Percentiles rank a stretch among this genome's conserved stretches.
Conservation (phyloP, 2,113 vertebrate species). For the Xenus cinereus region DNA sequence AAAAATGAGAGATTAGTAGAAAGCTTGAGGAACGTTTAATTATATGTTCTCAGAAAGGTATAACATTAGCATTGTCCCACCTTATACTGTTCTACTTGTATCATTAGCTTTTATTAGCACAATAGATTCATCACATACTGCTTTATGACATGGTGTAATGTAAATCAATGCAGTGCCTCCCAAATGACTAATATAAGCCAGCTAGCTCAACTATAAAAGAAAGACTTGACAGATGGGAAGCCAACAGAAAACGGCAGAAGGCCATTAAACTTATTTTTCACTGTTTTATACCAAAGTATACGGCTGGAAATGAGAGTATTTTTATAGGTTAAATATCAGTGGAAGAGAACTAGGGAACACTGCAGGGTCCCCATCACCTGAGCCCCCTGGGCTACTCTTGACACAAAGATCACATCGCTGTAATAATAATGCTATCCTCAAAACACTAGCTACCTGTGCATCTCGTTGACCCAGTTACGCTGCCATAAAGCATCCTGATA, state of each 20-base stretch:
- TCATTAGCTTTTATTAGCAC: constrained; percentile 67
- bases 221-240: constrained; percentile 53
- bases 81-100: constrained; percentile 47
- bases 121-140: constrained; percentile 15
- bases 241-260: constrained; percentile 29
- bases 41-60: not conserved
- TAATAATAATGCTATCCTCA: not conserved
- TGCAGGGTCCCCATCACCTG: not conserved
- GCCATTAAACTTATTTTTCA: constrained; percentile 22
- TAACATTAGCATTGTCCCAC: constrained; percentile 42
- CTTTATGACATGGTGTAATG: constrained; percentile 29
- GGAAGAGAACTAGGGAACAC: not conserved
- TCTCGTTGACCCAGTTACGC: fast-evolving
- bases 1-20: not conserved
- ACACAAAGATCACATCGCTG: not conserved
- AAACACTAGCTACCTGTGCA: not conserved
- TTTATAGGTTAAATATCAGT: not conserved
- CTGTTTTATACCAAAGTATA: not conserved
- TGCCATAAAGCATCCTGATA: not conserved
- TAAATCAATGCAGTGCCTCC: constrained; percentile 53
- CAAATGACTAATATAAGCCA: constrained; percentile 49
- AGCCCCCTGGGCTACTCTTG: fast-evolving
- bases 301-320: not conserved
- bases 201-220: constrained; percentile 44
- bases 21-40: constrained; percentile 16